These are phyloP conservation scores for Macaca nemestrina DNA, from an alignment of 2,113 vertebrate genomes.

Conservation along the genomic window DNA sequence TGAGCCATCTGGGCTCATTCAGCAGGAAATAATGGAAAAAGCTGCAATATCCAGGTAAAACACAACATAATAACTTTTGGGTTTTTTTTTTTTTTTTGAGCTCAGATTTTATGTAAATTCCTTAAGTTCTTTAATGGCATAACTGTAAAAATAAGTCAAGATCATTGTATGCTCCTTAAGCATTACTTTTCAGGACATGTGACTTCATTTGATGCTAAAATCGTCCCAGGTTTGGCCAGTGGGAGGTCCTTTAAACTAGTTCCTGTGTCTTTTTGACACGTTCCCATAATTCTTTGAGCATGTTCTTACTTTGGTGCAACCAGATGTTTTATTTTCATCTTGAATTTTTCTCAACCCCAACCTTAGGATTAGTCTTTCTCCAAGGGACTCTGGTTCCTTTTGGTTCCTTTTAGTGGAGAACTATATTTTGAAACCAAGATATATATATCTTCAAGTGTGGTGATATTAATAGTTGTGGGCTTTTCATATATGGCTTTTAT, in stretches of 20 bases:
- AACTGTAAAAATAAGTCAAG: not conserved
- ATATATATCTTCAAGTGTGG: not conserved
- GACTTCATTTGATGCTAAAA: not conserved
- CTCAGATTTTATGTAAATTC: not conserved
- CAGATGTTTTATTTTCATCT: not conserved
- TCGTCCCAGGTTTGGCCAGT: not conserved
- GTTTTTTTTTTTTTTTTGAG: not conserved
- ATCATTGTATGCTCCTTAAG: not conserved
- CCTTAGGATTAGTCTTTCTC: not conserved
- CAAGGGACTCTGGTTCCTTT: not conserved
- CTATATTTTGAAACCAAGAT: not conserved
- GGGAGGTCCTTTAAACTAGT: not conserved
- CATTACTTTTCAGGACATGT: not conserved
- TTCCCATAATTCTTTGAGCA: not conserved
- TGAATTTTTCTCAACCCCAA: not conserved
- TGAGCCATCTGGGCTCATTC: slow-evolving; percentile 95
- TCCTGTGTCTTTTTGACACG: not conserved
- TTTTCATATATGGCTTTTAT: not conserved
- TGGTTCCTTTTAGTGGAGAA: not conserved
- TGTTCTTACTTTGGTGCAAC: not conserved
- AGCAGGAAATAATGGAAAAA: slow-evolving; percentile 98
- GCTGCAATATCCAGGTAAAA: slow-evolving; percentile 94
- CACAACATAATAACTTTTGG: not conserved
- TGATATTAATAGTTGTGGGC: not conserved
- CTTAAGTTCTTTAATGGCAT: not conserved